Evolutionary conservation across 1,140 invertebrate species (phyloP), one percentile per base, ranked within the genome.

Genomic region (Dreissena polymorpha): DNA sequence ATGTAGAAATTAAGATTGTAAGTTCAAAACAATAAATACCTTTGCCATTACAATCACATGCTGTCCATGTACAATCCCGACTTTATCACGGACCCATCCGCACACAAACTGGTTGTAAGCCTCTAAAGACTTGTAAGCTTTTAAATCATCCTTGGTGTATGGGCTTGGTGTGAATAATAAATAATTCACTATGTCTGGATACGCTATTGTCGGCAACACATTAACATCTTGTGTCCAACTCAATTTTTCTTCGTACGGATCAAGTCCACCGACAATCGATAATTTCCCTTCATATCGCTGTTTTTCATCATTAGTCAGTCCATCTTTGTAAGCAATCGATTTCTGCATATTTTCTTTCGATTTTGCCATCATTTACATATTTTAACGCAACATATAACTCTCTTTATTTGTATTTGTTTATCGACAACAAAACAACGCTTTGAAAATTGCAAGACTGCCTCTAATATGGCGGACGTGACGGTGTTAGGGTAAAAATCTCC

Each of bases 101-200:
- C 73, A 82, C 6, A 86, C 87, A 71, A 87, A 88, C 68, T 87
- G 82, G 65, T 87, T 87, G 63, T 88, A 88, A 10, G 86, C 80
- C 16, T 88, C 85, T 21, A 88, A 39, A 27, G 73, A 25, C 60
- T 88, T 88, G 60, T 84, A 86, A 21, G 27, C 39, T 74, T 82
- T 84, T 6, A 87, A 25, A 23, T 84, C 79, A 23, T 84, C 79
- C 8, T 68, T 10, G 12, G 76, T 84, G 55, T 88, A 88, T 16
- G 79, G n/a, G 79, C 85, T 83, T 53, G 67, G 67, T 2, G 82
- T 49, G 18, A 64, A 84, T 12, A 86, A 29, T n/a, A 86, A 39
- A 63, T 78, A 86, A 67, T 84, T 77, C 10, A 86, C 75, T 63
- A 85, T 86, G 71, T 82, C 79, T 6, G 78, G 65, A 53, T 83